A percentile compares a stretch with the other conserved stretches of the same genome.
Conservation (phyloP, 1,140 invertebrate genomes). For the Ceratoteleas bidentatus region DNA sequence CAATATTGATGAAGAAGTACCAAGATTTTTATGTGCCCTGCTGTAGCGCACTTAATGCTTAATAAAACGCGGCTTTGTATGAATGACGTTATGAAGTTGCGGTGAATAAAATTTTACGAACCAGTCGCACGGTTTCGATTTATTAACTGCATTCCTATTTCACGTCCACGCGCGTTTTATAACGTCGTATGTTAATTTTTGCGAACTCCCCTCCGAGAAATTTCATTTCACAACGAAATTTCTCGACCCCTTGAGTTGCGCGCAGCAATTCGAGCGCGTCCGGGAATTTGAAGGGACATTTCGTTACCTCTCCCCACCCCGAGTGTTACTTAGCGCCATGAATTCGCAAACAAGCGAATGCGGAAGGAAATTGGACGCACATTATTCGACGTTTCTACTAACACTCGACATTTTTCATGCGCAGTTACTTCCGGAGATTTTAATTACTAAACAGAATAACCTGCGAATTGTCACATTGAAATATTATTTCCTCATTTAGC, state of each 20-base stretch:
- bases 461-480: too few relatives aligned
- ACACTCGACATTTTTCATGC: too few relatives aligned
- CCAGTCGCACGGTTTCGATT: constrained; percentile 19
- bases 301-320: constrained; percentile 9
- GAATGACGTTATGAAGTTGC: constrained; percentile 32
- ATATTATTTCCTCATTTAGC: too few relatives aligned
- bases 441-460: too few relatives aligned
- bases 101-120: constrained; percentile 34
- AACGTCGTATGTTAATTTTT: constrained; percentile 54
- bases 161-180: constrained; percentile 24
- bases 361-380: too few relatives aligned
- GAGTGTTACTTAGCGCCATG: background rate
- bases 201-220: constrained; percentile 40
- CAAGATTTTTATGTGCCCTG: constrained; percentile 8
- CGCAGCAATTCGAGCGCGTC: constrained; percentile 12
- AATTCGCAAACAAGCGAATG: too few relatives aligned
- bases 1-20: constrained; percentile 11
- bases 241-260: background rate
- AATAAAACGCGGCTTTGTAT: constrained; percentile 30
- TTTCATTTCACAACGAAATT: constrained; percentile 58
- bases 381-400: too few relatives aligned
- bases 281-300: constrained; percentile 35
- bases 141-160: constrained; percentile 51
- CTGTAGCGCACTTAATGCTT: constrained; percentile 26
- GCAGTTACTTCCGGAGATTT: too few relatives aligned